Percentiles rank a stretch among this genome's conserved stretches.
These are phyloP conservation scores for Odontomachus brunneus DNA, from an alignment of 1,140 invertebrate species.

Conservation along the genomic window DNA sequence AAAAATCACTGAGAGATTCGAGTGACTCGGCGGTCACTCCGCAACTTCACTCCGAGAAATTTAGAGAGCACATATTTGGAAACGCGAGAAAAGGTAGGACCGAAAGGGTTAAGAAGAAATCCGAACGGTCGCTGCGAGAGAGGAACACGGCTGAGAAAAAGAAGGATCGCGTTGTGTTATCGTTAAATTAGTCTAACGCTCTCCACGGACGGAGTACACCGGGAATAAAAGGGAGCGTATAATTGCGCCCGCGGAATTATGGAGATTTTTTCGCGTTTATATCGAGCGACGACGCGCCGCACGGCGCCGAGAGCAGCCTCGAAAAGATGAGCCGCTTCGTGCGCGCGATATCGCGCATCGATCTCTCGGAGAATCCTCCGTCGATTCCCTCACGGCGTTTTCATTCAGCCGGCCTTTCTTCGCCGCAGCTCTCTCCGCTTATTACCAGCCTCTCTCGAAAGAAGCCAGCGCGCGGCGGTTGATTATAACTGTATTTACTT, in stretches of 20 bases:
- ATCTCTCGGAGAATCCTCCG: conserved; percentile 60
- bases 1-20: too few relatives aligned
- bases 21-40: too few relatives aligned
- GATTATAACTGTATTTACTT: conserved; percentile 71
- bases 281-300: conserved; percentile 45
- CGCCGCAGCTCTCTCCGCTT: conserved; percentile 47
- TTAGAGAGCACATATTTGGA: too few relatives aligned
- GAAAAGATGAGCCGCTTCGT: conserved; percentile 60
- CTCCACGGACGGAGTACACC: not conserved
- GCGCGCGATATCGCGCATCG: conserved; percentile 69
- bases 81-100: too few relatives aligned
- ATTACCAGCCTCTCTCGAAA: conserved; percentile 64
- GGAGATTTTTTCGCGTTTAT: conserved; percentile 62
- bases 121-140: not conserved
- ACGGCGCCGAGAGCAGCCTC: conserved; percentile 52
- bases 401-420: conserved; percentile 46
- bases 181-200: conserved; percentile 25
- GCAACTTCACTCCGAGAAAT: too few relatives aligned
- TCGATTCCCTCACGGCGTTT: conserved; percentile 61
- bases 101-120: not conserved
- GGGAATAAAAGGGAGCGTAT: not conserved
- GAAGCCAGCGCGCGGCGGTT: not conserved
- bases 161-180: not conserved
- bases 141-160: not conserved
- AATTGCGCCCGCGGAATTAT: conserved; percentile 48